Conservation (phyloP, 2,113 vertebrate genomes). For the Galemys pyrenaicus region DNA sequence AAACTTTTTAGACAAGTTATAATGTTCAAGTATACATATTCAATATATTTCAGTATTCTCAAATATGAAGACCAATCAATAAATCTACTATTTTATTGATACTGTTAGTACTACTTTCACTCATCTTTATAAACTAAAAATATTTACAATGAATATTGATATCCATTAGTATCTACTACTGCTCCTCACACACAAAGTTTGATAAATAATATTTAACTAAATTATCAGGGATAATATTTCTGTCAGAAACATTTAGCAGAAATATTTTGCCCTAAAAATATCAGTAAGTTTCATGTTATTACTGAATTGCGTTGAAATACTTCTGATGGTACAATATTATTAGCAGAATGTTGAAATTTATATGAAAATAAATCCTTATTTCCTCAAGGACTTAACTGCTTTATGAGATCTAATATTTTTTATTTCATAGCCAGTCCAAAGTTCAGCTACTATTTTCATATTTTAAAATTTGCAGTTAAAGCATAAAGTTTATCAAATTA, state of each 20-base stretch:
- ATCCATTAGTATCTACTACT: neutral
- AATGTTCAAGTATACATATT: neutral
- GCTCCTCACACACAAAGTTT: neutral
- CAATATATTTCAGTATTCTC: neutral
- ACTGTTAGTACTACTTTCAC: neutral
- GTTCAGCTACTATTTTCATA: constrained; percentile 41
- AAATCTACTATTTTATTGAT: neutral
- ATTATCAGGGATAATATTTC: neutral
- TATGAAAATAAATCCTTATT: constrained; percentile 40
- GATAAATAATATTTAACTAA: neutral
- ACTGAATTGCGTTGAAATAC: neutral
- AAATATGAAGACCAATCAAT: neutral
- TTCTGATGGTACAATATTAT: neutral
- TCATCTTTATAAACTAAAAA: constrained; percentile 21
- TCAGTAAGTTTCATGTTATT: constrained; percentile 5
- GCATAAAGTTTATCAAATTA: constrained; percentile 57
- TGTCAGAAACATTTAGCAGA: neutral
- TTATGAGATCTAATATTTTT: constrained; percentile 50
- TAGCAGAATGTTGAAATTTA: neutral
- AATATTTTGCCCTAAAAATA: neutral
- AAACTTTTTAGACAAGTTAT: neutral
- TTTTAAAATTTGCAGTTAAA: constrained; percentile 47
- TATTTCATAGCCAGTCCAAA: constrained; percentile 22
- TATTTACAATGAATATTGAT: neutral
- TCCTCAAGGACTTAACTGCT: neutral